Conservation (phyloP, 2,888 invertebrate genomes). For the Drosophila nigritarsus region DNA sequence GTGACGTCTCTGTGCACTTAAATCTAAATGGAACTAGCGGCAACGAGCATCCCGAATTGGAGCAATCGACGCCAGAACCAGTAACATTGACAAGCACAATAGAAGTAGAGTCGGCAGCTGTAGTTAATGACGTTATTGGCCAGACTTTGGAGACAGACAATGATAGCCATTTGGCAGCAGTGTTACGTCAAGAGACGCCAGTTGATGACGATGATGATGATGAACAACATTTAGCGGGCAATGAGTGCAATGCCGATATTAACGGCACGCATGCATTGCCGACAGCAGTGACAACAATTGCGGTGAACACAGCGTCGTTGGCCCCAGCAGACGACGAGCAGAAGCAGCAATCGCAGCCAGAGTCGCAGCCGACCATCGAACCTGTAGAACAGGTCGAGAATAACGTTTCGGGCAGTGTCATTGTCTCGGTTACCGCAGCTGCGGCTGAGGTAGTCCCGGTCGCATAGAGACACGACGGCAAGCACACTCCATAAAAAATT, state of each 20-base stretch:
- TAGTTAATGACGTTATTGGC: constrained; percentile 35
- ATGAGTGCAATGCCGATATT: constrained; percentile 55
- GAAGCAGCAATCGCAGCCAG: constrained; percentile 40
- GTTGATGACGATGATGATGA: constrained; percentile 74
- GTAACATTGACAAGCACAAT: constrained; percentile 34
- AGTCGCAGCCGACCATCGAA: constrained; percentile 56
- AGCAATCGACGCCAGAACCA: constrained; percentile 37
- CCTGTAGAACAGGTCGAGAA: constrained; percentile 82
- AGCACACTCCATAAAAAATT: constrained; percentile 27
- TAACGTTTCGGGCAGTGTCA: constrained; percentile 70
- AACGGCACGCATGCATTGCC: constrained; percentile 61
- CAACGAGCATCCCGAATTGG: constrained; percentile 51
- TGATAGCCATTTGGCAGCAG: constrained; percentile 73
- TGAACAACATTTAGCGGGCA: constrained; percentile 28
- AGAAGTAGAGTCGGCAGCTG: constrained; percentile 21
- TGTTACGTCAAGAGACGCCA: constrained; percentile 77
- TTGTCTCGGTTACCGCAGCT: constrained; percentile 64
- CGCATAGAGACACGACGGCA: constrained; percentile 56
- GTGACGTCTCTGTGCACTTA: constrained; percentile 60
- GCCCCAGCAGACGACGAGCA: constrained; percentile 36
- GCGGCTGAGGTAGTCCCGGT: constrained; percentile 58
- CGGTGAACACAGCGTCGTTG: constrained; percentile 46
- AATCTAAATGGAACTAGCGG: constrained; percentile 70
- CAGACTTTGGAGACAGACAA: constrained; percentile 57
- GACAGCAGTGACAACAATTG: constrained; percentile 70